These are phyloP conservation scores for Cheumatopsyche charites DNA, from an alignment of 1,140 invertebrate genomes.

Conservation along the genomic window DNA sequence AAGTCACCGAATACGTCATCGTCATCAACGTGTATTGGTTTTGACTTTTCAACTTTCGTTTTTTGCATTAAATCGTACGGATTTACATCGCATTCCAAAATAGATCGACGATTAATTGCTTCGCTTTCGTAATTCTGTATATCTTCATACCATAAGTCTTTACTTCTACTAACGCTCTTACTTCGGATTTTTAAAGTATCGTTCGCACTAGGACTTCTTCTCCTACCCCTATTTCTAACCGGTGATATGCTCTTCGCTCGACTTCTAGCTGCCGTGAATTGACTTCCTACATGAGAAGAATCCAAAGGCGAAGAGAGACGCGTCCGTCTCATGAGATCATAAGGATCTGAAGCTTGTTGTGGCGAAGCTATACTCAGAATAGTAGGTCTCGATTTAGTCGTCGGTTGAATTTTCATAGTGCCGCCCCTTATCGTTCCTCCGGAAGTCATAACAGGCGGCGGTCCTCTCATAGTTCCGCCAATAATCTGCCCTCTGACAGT, in stretches of 20 bases:
- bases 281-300: conserved; percentile 58
- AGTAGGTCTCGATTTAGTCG: conserved; percentile 65
- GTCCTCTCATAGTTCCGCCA: conserved; percentile 65
- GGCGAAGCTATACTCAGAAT: conserved; percentile 63
- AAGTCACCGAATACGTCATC: conserved; percentile 46
- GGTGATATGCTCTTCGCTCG: conserved; percentile 68
- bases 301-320: conserved; percentile 69
- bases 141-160: conserved; percentile 59
- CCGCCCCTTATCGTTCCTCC: conserved; percentile 61
- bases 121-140: conserved; percentile 60
- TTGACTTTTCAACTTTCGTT: conserved; percentile 48
- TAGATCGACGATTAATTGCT: conserved; percentile 68
- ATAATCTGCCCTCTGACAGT: conserved; percentile 60
- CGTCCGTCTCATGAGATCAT: conserved; percentile 79
- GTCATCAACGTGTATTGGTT: conserved; percentile 24
- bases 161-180: conserved; percentile 60
- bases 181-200: conserved; percentile 57
- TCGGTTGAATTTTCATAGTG: conserved; percentile 65
- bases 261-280: conserved; percentile 60
- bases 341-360: conserved; percentile 68
- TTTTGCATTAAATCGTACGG: conserved; percentile 79
- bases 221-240: conserved; percentile 58
- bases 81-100: conserved; percentile 84
- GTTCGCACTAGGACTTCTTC: conserved; percentile 52
- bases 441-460: conserved; percentile 54